These are phyloP conservation scores for Trichoplusia ni DNA, from an alignment of 1,140 invertebrate genomes.

Conservation along the genomic window DNA sequence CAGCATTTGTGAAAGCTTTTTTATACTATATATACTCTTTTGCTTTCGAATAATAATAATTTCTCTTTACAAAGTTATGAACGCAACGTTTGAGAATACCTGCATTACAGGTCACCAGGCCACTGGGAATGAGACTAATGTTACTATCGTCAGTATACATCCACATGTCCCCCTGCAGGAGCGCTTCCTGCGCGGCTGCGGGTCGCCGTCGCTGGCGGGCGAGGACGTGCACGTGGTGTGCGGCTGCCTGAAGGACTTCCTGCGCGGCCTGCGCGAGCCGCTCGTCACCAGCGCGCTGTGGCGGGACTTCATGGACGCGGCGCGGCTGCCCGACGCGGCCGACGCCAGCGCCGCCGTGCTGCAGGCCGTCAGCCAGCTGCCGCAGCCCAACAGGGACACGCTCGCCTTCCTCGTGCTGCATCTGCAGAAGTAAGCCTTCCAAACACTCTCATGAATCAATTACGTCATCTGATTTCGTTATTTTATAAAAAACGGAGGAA, in stretches of 20 bases:
- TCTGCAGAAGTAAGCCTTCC: constrained; percentile 82
- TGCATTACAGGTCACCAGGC: too few species aligned
- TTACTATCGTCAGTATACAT: too few species aligned
- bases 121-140: too few species aligned
- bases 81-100: too few species aligned
- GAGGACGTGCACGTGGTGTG: constrained; percentile 77
- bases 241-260: constrained; percentile 89
- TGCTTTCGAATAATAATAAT: too few species aligned
- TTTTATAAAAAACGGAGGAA: too few species aligned
- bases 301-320: constrained; percentile 81
- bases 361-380: constrained; percentile 88
- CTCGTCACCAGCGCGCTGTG: constrained; percentile 89
- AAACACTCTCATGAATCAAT: too few species aligned
- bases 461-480: too few species aligned
- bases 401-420: constrained; percentile 92
- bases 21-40: too few species aligned
- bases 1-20: too few species aligned
- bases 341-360: constrained; percentile 81
- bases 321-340: constrained; percentile 74
- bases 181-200: constrained; percentile 75
- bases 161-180: too few species aligned
- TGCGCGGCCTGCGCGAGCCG: constrained; percentile 91
- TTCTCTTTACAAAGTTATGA: too few species aligned
- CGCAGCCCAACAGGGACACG: constrained; percentile 92
- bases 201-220: constrained; percentile 63